phyloP scores from a whole-genome alignment of 2,113 vertebrate species.

The Cephalophus harveyi region DNA sequence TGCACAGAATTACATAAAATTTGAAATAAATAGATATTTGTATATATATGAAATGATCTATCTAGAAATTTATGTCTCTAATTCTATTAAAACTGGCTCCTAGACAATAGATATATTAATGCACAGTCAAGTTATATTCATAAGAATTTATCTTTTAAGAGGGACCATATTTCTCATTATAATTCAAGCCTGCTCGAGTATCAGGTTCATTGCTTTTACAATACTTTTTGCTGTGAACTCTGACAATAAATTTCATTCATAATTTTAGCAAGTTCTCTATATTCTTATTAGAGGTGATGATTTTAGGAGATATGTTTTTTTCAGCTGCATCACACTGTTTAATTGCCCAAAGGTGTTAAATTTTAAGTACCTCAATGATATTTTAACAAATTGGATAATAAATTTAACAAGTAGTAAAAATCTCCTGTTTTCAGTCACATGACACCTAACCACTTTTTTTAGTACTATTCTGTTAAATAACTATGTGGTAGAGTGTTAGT shows the following conservation, averaged over 20 bases:
- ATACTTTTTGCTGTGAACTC: not conserved
- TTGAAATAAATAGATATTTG: not conserved
- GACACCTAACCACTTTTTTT: not conserved
- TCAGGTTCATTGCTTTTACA: not conserved
- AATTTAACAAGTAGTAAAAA: not conserved
- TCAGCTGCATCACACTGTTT: not conserved
- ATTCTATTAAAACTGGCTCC: not conserved
- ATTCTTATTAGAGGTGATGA: not conserved
- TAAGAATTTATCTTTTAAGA: not conserved
- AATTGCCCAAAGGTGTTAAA: not conserved
- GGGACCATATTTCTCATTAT: not conserved
- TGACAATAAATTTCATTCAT: not conserved
- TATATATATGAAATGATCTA: not conserved
- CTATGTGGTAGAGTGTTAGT: not conserved
- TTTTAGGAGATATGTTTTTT: not conserved
- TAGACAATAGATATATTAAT: not conserved
- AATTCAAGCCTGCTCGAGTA: not conserved
- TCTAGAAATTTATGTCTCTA: not conserved
- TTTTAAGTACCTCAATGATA: not conserved
- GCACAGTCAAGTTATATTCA: not conserved
- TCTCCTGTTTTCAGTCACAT: not conserved
- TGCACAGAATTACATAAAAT: not conserved
- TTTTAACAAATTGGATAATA: not conserved
- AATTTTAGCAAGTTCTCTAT: not conserved
- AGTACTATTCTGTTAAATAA: not conserved